phyloP scores from a whole-genome alignment of 2,888 invertebrate genomes.

The Rhagonycha lutea region DNA sequence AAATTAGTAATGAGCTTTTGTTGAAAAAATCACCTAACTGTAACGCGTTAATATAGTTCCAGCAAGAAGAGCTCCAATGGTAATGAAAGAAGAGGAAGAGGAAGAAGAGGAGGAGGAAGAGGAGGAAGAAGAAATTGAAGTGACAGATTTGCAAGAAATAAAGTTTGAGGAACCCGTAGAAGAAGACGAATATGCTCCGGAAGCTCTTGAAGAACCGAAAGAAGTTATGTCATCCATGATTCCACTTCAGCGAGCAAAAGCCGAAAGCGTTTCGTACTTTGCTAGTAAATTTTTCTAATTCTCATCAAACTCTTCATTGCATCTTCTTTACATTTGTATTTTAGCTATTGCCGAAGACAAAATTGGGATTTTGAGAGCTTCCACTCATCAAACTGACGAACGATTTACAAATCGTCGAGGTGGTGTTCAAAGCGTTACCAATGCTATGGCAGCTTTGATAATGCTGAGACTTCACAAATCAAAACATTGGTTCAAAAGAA shows the following conservation, averaged over 20 bases:
- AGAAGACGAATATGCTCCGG: constrained; percentile 25
- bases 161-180: constrained; percentile 27
- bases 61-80: not conserved
- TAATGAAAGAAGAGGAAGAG: not conserved
- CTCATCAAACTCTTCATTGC: not conserved
- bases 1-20: not conserved
- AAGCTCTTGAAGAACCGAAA: constrained; percentile 6
- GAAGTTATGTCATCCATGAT: constrained; percentile 14
- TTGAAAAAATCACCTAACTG: not conserved
- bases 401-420: constrained; percentile 45
- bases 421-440: constrained; percentile 46
- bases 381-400: constrained; percentile 48
- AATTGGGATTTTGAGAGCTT: constrained; percentile 49
- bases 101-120: constrained; percentile 26
- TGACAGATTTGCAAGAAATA: not conserved
- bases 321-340: not conserved
- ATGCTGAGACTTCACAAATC: constrained; percentile 51
- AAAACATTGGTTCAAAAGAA: constrained; percentile 50
- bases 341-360: constrained; percentile 39
- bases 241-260: constrained; percentile 32
- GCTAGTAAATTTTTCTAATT: constrained; percentile 28
- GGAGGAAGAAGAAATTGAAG: constrained; percentile 14
- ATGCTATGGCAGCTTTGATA: constrained; percentile 50
- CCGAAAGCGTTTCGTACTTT: constrained; percentile 40
- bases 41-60: not conserved